Conservation (phyloP, 2,797 vertebrate genomes). For the Staurois parvus region DNA sequence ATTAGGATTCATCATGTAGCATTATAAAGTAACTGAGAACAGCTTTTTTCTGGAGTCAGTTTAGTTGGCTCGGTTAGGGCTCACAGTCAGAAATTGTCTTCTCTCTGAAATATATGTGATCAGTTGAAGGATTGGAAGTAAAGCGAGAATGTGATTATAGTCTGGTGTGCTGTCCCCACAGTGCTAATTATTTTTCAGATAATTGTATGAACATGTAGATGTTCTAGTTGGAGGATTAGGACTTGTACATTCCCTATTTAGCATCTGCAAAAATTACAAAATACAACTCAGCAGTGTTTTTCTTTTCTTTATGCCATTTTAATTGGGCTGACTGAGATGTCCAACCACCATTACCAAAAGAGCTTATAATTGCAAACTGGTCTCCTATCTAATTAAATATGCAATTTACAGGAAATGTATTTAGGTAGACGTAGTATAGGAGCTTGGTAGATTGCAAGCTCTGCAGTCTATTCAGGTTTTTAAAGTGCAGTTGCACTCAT, state of each 20-base stretch:
- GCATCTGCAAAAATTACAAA: background rate
- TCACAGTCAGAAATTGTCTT: slow-evolving; percentile 1
- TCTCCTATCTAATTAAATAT: background rate
- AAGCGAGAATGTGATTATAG: slow-evolving; percentile 12
- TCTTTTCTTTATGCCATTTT: background rate
- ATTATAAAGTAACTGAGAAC: background rate
- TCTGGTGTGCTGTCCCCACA: background rate
- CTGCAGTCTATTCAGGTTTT: no score
- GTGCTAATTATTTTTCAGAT: slow-evolving; percentile 5
- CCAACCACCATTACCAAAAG: background rate
- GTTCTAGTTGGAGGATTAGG: background rate
- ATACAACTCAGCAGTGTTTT: background rate
- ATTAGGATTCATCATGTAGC: background rate
- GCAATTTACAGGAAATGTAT: no score
- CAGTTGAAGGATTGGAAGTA: background rate
- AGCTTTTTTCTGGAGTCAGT: background rate
- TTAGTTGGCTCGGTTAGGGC: background rate
- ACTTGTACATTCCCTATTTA: background rate
- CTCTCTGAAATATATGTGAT: slow-evolving; percentile 7
- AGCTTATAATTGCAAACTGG: background rate
- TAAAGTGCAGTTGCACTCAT: no score
- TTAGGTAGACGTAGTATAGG: no score
- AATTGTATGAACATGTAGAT: background rate
- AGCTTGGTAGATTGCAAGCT: no score
- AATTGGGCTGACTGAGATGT: background rate